Evolutionary conservation across 2,888 invertebrate genomes (phyloP), one percentile per base, ranked within the genome.

Genomic region (Cheilosia vulpina): DNA sequence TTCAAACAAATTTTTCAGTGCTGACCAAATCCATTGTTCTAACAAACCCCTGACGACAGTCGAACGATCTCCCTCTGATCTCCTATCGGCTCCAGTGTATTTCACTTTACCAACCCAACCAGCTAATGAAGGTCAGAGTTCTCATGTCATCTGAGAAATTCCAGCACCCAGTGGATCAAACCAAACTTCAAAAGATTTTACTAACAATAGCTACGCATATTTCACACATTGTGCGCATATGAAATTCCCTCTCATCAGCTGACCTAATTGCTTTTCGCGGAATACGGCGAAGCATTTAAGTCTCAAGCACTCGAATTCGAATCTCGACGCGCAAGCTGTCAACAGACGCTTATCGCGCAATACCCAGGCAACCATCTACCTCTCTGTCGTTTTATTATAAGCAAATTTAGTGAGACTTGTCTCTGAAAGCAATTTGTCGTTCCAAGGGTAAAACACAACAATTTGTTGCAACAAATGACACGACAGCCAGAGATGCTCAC

Each of bases 261-360:
- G 81, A 81, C 85, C 85, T 85, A 85, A 85, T 85, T 81, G 81
- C 72, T 85, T 81, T 84, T 63, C 72, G 71, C 72, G 27, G 77
- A 85, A 72, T 81, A 72, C 62, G 31, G 52, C 45, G 31, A 24
- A 27, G 11, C 62, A 65, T 68, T 82, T 72, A 63, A 62, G 60
- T 55, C 60, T 81, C 60, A 52, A 68, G 21, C 66, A 38, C 68
- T 55, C 45, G 50, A 68, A 77, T 41, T 55, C 45, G 50, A 68
- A 77, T 41, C 77, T 77, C 62, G 52, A 38, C 55, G 57, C 62
- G 57, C 53, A 27, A 71, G 50, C 75, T 84, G 84, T 80, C 84
- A 80, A 55, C 80, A 71, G 41, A 58, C 60, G 75, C 80, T 84
- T 80, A 84, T 84, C 75, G 75, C 80, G 62, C 73, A 71, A 75